phyloP scores from a whole-genome alignment of 2,113 vertebrate genomes.

The Forbesichthys agassizii region DNA sequence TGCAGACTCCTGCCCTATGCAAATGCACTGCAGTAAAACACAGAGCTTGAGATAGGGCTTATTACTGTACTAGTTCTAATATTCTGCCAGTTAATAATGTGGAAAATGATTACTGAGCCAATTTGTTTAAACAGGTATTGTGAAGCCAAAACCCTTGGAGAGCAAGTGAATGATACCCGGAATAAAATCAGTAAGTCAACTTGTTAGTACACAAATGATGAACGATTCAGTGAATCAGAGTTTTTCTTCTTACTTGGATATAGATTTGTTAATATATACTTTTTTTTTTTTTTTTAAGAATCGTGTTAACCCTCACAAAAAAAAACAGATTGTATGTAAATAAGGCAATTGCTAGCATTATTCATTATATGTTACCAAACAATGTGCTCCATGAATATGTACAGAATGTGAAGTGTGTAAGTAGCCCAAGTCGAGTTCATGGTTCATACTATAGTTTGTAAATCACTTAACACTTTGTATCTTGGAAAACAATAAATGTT shows the following conservation, averaged over 20 bases:
- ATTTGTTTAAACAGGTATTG: constrained; percentile 76
- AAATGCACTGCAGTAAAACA: not conserved
- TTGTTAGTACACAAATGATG: not conserved
- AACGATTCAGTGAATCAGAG: not conserved
- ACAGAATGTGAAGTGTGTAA: not conserved
- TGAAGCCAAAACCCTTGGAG: constrained; percentile 86
- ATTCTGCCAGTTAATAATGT: too few species aligned
- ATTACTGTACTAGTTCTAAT: too few species aligned
- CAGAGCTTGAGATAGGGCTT: not conserved
- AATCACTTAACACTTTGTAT: constrained; percentile 16
- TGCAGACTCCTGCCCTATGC: too few species aligned
- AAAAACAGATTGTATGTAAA: too few species aligned
- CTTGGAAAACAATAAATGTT: constrained; percentile 27
- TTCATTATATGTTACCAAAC: too few species aligned
- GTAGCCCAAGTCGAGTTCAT: not conserved
- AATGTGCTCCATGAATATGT: not conserved
- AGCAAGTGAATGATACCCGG: constrained; percentile 81
- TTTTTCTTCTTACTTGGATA: not conserved
- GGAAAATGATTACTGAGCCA: not conserved
- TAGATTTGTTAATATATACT: too few species aligned
- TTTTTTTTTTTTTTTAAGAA: too few species aligned
- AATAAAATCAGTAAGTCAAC: constrained; percentile 87
- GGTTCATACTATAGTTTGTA: not conserved
- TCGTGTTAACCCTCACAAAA: too few species aligned
- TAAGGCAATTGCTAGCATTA: too few species aligned